These are phyloP conservation scores for Cephus pygmeus DNA, from an alignment of 2,888 invertebrate genomes.

Conservation along the genomic window DNA sequence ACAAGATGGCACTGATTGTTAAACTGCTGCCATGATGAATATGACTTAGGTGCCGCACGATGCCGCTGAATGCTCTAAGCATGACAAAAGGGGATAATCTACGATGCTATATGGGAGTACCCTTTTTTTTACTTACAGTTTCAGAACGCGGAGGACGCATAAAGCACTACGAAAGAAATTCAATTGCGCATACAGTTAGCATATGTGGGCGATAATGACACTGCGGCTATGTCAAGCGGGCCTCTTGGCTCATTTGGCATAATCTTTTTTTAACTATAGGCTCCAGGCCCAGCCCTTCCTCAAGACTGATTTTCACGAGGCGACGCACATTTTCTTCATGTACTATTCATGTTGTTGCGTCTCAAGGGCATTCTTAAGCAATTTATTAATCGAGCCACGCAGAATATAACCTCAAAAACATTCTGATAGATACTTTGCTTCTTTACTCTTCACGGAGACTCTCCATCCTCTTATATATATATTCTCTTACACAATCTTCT, in stretches of 20 bases:
- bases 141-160: neutral
- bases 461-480: neutral
- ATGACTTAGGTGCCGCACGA: neutral
- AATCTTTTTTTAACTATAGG: slow-evolving; percentile 25
- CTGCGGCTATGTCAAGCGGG: slow-evolving; percentile 14
- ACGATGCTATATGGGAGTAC: neutral
- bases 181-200: slow-evolving; percentile 55
- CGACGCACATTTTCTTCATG: neutral
- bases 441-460: neutral
- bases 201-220: slow-evolving; percentile 57
- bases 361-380: neutral
- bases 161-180: slow-evolving; percentile 37
- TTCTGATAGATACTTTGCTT: neutral
- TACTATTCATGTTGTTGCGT: neutral
- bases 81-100: neutral
- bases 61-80: neutral
- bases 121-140: neutral
- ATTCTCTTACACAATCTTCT: neutral
- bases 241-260: slow-evolving; percentile 9
- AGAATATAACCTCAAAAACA: neutral
- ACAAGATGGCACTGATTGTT: neutral
- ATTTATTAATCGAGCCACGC: neutral
- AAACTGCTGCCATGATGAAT: neutral
- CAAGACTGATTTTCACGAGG: neutral
- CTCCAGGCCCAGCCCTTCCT: slow-evolving; percentile 21